phyloP scores from a whole-genome alignment of 2,888 invertebrate genomes.

The Leptopilina syphax region DNA sequence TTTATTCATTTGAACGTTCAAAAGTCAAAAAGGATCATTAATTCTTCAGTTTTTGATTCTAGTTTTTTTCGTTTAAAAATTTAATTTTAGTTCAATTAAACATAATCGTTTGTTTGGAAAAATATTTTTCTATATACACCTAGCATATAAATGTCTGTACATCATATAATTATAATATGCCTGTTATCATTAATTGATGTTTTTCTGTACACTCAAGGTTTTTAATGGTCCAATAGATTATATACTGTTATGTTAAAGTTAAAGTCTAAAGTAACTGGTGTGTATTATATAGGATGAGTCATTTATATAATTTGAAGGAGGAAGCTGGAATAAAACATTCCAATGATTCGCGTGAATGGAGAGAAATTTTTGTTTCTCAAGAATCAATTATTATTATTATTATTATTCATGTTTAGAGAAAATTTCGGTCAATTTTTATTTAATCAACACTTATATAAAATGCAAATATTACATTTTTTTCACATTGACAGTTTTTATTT shows the following conservation, averaged over 20 bases:
- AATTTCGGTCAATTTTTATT: background rate
- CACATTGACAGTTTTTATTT: no score
- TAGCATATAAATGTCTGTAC: no score
- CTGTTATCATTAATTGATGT: conserved; percentile 5
- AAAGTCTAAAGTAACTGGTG: background rate
- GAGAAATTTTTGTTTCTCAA: background rate
- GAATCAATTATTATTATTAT: background rate
- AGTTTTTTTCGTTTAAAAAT: no score
- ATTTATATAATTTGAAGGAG: background rate
- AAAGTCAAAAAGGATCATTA: no score
- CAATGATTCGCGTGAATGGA: background rate
- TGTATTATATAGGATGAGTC: conserved; percentile 10
- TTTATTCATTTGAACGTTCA: no score
- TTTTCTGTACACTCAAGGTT: background rate
- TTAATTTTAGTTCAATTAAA: no score
- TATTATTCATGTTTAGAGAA: background rate
- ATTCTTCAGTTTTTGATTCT: no score
- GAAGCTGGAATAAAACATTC: background rate
- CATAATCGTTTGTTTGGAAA: no score
- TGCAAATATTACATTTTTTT: no score
- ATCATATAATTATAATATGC: background rate
- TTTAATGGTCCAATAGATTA: conserved; percentile 17
- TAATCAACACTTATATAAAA: background rate
- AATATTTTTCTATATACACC: background rate
- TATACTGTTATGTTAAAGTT: background rate